These are phyloP conservation scores for Anhinga rufa DNA, from an alignment of 2,113 vertebrate species.

Conservation along the genomic window DNA sequence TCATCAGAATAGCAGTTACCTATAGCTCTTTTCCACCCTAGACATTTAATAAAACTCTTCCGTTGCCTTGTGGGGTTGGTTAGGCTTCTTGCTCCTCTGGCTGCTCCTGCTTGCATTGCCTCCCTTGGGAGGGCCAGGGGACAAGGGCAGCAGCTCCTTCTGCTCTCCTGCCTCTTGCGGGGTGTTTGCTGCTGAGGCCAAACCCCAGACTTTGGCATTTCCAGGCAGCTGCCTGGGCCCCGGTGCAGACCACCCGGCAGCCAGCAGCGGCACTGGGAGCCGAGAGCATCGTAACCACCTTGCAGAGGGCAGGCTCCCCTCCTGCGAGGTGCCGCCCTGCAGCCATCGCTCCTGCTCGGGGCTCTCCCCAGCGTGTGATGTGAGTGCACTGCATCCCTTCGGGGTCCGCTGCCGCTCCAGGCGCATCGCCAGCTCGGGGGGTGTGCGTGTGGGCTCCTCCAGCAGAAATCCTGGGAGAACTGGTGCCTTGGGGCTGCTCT, in stretches of 20 bases:
- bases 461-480: background rate
- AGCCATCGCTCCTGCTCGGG: too few species aligned
- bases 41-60: background rate
- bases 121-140: background rate
- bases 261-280: background rate
- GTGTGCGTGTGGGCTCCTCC: background rate
- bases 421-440: accelerated
- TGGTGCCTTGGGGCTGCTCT: background rate
- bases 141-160: background rate
- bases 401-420: background rate
- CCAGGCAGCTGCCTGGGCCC: background rate
- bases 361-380: background rate
- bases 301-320: background rate
- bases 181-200: background rate
- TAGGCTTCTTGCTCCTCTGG: background rate
- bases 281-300: accelerated
- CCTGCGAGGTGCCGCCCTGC: background rate
- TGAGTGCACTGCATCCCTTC: too few species aligned
- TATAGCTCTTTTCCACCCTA: background rate
- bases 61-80: too few species aligned
- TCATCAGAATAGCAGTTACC: too few species aligned
- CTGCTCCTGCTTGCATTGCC: background rate
- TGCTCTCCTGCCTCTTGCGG: background rate
- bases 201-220: background rate
- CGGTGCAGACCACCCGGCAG: too few species aligned